Conservation (phyloP, 2,797 vertebrate genomes). For the Halcyon leucocephala region DNA sequence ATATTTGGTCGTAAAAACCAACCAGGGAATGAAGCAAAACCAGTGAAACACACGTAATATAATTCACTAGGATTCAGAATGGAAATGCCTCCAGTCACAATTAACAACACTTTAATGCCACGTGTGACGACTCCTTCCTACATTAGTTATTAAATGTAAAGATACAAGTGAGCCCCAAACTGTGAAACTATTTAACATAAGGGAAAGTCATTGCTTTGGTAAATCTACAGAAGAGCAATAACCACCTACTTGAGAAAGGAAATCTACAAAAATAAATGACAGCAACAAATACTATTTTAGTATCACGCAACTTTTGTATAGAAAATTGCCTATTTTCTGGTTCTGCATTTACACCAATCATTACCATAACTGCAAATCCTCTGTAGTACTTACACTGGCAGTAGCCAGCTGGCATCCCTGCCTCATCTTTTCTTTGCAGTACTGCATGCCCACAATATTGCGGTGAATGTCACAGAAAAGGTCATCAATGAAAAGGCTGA, state of each 20-base stretch:
- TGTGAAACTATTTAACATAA: neutral
- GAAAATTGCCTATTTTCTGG: neutral
- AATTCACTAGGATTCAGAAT: neutral
- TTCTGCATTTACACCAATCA: neutral
- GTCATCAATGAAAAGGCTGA: slow-evolving; percentile 13
- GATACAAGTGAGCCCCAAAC: neutral
- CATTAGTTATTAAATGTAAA: neutral
- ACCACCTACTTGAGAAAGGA: neutral
- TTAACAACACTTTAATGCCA: neutral
- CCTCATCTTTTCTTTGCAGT: neutral
- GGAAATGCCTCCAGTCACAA: neutral
- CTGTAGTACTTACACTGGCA: neutral
- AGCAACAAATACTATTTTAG: neutral
- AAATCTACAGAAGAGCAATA: neutral
- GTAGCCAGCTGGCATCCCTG: neutral
- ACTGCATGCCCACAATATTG: rapidly evolving
- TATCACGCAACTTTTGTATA: neutral
- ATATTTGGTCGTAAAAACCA: neutral
- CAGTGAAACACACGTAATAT: neutral
- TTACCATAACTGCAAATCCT: neutral
- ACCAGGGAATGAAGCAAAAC: neutral
- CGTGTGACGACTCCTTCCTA: neutral
- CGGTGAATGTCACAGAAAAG: slow-evolving; percentile 23
- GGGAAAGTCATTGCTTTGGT: neutral
- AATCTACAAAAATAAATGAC: neutral